These are phyloP conservation scores for Bellardia bayeri DNA, from an alignment of 2,888 invertebrate species.

Conservation along the genomic window DNA sequence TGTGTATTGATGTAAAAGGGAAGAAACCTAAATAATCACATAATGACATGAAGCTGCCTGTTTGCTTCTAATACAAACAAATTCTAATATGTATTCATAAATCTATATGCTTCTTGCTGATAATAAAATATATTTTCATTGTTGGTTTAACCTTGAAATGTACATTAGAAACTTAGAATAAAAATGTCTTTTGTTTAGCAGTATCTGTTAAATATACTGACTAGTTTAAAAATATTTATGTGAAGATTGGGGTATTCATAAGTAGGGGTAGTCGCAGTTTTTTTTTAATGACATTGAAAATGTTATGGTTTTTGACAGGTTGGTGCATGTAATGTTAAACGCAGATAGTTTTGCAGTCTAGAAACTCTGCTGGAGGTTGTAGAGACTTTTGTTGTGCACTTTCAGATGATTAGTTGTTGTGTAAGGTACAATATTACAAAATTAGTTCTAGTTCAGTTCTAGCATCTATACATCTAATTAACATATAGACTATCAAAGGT, in stretches of 20 bases:
- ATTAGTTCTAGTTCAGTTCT: too few species aligned
- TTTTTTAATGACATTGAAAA: too few species aligned
- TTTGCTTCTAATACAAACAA: neutral
- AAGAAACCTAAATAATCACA: neutral
- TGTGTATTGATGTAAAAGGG: neutral
- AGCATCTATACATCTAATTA: too few species aligned
- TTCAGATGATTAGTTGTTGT: too few species aligned
- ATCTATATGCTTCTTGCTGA: constrained; percentile 7
- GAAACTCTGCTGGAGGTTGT: too few species aligned
- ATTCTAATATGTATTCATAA: constrained; percentile 14
- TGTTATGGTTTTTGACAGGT: too few species aligned
- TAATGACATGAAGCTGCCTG: neutral
- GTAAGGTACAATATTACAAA: too few species aligned
- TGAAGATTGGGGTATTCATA: neutral
- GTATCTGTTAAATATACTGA: constrained; percentile 3
- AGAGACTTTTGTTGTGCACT: too few species aligned
- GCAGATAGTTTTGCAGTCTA: too few species aligned
- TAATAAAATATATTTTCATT: constrained; percentile 38
- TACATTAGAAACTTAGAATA: constrained; percentile 15
- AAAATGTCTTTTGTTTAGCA: constrained; percentile 8
- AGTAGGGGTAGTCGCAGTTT: neutral
- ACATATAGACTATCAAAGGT: too few species aligned
- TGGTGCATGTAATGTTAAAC: too few species aligned
- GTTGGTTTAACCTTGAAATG: constrained; percentile 35
- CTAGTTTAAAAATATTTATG: constrained; percentile 8